phyloP scores from a whole-genome alignment of 2,113 vertebrate genomes.

The Crotalus tigris region DNA sequence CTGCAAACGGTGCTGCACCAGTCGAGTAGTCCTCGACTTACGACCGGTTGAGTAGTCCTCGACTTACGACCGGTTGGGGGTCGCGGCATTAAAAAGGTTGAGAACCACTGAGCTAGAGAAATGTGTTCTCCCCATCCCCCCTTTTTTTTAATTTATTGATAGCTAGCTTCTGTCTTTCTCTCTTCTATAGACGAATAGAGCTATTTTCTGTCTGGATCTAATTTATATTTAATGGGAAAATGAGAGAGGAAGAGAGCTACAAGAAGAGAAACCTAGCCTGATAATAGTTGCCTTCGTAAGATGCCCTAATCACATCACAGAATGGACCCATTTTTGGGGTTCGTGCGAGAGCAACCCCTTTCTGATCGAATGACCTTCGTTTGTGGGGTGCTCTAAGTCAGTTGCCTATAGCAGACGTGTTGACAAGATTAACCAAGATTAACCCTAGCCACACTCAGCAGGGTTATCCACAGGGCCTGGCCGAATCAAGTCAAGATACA shows the following conservation, averaged over 20 bases:
- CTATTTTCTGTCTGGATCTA: background rate
- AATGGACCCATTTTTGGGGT: background rate
- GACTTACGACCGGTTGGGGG: too few species aligned
- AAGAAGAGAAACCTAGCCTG: background rate
- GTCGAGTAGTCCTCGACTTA: too few species aligned
- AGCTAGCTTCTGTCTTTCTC: background rate
- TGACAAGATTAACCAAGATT: background rate
- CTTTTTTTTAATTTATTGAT: background rate
- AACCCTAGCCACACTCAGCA: background rate
- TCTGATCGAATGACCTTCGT: background rate
- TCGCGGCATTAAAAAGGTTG: too few species aligned
- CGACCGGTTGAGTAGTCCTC: too few species aligned
- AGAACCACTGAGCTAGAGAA: background rate
- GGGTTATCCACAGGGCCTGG: background rate
- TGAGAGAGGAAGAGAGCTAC: background rate
- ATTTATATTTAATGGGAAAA: background rate
- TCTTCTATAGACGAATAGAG: background rate
- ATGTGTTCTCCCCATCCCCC: background rate
- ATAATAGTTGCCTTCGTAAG: background rate
- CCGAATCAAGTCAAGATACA: background rate
- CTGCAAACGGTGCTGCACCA: too few species aligned
- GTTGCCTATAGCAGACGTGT: too few species aligned
- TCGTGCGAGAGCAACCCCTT: background rate
- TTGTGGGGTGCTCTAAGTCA: background rate
- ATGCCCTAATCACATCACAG: background rate